phyloP scores from a whole-genome alignment of 1,140 invertebrate species.

The Pseudomyrmex concolor region DNA sequence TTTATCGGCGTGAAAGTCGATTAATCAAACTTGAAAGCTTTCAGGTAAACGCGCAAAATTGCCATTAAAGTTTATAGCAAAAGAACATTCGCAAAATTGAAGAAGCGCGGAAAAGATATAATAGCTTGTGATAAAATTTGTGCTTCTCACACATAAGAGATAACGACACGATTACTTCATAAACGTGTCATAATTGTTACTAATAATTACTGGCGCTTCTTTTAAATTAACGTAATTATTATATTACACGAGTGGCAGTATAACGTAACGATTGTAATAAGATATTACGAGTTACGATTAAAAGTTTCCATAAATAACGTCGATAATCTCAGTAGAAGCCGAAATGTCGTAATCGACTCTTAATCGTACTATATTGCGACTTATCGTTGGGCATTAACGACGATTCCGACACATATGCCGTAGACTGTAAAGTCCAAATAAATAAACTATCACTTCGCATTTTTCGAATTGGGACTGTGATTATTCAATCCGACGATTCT shows the following conservation, averaged over 20 bases:
- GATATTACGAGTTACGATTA: background rate
- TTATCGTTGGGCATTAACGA: background rate
- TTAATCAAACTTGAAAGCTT: background rate
- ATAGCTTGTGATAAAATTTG: background rate
- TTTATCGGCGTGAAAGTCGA: background rate
- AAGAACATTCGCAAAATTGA: background rate
- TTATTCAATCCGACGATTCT: background rate
- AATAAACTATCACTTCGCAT: conserved; percentile 31
- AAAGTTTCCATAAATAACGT: conserved; percentile 1
- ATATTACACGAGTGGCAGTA: background rate
- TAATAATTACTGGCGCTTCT: background rate
- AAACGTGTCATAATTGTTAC: background rate
- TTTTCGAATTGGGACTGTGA: background rate
- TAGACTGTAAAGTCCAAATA: background rate
- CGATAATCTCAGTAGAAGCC: conserved; percentile 19
- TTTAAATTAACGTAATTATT: background rate
- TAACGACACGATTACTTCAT: too few relatives aligned
- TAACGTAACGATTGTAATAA: conserved; percentile 25
- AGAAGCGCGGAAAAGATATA: background rate
- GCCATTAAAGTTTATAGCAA: background rate
- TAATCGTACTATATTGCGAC: background rate
- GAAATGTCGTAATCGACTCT: conserved; percentile 1
- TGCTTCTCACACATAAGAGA: background rate
- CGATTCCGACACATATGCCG: background rate
- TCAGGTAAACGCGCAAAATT: background rate